A percentile compares a stretch with the other conserved stretches of the same genome.
Conservation (phyloP, 2,888 invertebrate species). For the Biston betularia region DNA sequence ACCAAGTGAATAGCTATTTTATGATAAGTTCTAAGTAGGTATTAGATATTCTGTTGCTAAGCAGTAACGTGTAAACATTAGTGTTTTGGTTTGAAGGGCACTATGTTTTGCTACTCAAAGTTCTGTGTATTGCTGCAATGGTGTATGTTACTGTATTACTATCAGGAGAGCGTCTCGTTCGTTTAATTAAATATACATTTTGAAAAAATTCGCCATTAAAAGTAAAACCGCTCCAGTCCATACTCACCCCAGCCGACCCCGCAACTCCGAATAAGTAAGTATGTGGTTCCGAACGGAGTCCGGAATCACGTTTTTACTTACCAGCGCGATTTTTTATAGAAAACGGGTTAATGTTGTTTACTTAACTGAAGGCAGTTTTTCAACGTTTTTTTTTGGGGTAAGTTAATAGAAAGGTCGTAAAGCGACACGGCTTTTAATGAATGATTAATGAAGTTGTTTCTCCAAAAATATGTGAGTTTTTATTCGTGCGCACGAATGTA, state of each 20-base stretch:
- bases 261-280: constrained; percentile 23
- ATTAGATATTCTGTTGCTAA: too few relatives aligned
- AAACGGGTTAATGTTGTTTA: constrained; percentile 42
- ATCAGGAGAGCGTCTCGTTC: too few relatives aligned
- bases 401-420: neutral
- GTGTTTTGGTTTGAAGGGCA: too few relatives aligned
- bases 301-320: constrained; percentile 26
- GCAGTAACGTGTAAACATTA: too few relatives aligned
- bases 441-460: neutral
- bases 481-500: too few relatives aligned
- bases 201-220: neutral
- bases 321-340: constrained; percentile 41
- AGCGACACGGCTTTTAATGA: neutral
- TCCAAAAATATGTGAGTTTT: neutral
- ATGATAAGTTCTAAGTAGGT: too few relatives aligned
- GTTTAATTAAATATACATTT: neutral
- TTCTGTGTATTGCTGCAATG: neutral
- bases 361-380: constrained; percentile 19
- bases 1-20: too few relatives aligned
- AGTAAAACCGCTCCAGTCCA: neutral
- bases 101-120: too few relatives aligned
- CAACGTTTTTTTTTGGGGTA: constrained; percentile 8
- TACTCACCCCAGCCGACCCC: neutral
- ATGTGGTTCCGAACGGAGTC: constrained; percentile 17
- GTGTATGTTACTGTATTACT: too few relatives aligned